A percentile compares a stretch with the other conserved stretches of the same genome.
Conservation (phyloP, 1,140 invertebrate genomes). For the Ostrea edulis region DNA sequence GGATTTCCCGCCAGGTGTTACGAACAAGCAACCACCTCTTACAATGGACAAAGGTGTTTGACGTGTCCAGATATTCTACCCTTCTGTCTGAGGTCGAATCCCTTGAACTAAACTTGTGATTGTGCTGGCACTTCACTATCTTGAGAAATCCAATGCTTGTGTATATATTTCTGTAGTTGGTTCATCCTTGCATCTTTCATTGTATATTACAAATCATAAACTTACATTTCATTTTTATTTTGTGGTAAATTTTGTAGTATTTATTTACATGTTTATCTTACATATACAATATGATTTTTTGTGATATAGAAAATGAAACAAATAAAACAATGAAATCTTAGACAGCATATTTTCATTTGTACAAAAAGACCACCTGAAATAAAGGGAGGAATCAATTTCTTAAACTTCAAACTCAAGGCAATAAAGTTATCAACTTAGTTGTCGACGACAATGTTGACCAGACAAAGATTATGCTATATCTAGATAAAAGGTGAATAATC, state of each 20-base stretch:
- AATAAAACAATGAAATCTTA: background rate
- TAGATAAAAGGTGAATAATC: background rate
- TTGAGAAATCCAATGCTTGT: background rate
- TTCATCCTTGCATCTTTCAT: background rate
- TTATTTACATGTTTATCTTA: background rate
- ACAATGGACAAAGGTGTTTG: background rate
- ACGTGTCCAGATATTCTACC: slow-evolving; percentile 3
- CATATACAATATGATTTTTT: background rate
- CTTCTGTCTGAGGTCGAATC: background rate
- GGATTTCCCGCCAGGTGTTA: background rate
- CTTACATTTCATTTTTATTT: background rate
- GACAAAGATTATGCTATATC: background rate
- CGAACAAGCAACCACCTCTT: background rate
- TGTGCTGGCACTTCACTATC: background rate
- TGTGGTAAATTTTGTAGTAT: background rate
- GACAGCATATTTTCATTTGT: background rate
- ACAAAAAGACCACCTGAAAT: too few species aligned
- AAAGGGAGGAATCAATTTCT: too few species aligned
- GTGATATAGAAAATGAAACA: background rate
- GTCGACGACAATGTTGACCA: background rate
- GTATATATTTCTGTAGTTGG: background rate
- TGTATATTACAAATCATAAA: background rate
- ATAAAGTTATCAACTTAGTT: too few species aligned
- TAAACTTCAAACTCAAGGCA: too few species aligned
- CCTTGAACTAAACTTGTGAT: background rate